phyloP scores from a whole-genome alignment of 2,797 vertebrate genomes.

The Pangasius mekongensis region DNA sequence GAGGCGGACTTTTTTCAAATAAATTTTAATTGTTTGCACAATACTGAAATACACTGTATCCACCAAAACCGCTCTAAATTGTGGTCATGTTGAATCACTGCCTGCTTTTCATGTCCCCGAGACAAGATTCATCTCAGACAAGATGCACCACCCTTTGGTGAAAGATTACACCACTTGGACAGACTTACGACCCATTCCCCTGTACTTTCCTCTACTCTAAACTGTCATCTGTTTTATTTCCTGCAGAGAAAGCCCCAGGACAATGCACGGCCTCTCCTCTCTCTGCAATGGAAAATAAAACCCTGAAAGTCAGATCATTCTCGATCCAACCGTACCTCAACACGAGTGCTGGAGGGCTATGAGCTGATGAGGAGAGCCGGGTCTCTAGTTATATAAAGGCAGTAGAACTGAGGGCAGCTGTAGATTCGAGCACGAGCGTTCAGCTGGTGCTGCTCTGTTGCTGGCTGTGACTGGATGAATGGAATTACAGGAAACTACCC shows the following conservation, averaged over 20 bases:
- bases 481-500: slow-evolving; percentile 72
- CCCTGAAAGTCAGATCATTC: not conserved
- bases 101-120: not conserved
- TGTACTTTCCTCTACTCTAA: not conserved
- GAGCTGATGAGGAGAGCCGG: not conserved
- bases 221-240: not conserved
- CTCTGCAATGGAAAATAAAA: not conserved
- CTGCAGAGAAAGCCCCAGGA: not conserved
- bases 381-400: not conserved
- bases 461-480: slow-evolving; percentile 59
- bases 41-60: not conserved
- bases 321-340: not conserved
- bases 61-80: not conserved
- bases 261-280: not conserved
- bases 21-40: not conserved
- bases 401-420: slow-evolving; percentile 33
- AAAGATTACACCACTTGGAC: not conserved
- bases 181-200: not conserved
- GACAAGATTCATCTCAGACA: too few species aligned
- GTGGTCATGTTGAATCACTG: not conserved
- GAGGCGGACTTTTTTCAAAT: not conserved
- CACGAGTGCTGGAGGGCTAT: not conserved
- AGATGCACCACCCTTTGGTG: not conserved
- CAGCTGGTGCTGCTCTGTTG: slow-evolving; percentile 52
- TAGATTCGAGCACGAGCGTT: slow-evolving; percentile 31